These are phyloP conservation scores for Bettongia penicillata DNA, from an alignment of 2,113 vertebrate species.

Conservation along the genomic window DNA sequence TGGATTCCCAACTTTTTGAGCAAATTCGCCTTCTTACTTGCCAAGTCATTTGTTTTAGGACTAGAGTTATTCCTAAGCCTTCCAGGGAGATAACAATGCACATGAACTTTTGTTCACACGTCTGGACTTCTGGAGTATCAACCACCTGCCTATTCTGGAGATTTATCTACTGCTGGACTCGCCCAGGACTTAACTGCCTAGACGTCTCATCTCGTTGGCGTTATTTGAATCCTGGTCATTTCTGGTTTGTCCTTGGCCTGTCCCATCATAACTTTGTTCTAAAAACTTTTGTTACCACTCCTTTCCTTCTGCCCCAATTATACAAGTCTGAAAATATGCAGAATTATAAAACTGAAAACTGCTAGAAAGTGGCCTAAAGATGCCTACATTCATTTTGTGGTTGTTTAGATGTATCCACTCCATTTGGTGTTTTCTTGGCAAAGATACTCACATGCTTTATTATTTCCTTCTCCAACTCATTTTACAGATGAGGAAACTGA, in stretches of 20 bases:
- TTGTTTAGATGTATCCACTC: neutral
- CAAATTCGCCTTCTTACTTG: neutral
- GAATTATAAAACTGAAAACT: neutral
- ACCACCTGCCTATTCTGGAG: neutral
- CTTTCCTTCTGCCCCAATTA: neutral
- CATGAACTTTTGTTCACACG: neutral
- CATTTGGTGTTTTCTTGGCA: neutral
- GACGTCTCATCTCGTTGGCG: neutral
- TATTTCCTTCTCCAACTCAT: neutral
- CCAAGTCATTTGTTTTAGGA: neutral
- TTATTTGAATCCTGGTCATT: neutral
- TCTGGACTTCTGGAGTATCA: neutral
- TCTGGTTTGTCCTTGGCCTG: neutral
- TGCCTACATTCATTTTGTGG: neutral
- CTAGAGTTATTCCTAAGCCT: neutral
- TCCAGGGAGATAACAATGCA: neutral
- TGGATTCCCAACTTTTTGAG: neutral
- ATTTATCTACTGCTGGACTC: neutral
- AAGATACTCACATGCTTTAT: neutral
- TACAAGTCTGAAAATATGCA: neutral
- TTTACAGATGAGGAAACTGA: neutral
- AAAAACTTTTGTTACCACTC: neutral
- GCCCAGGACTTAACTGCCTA: neutral
- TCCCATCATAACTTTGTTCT: neutral
- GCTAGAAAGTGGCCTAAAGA: neutral